Percentiles rank a stretch among this genome's conserved stretches.
phyloP scores from a whole-genome alignment of 2,797 vertebrate species.

The Rhincodon typus region DNA sequence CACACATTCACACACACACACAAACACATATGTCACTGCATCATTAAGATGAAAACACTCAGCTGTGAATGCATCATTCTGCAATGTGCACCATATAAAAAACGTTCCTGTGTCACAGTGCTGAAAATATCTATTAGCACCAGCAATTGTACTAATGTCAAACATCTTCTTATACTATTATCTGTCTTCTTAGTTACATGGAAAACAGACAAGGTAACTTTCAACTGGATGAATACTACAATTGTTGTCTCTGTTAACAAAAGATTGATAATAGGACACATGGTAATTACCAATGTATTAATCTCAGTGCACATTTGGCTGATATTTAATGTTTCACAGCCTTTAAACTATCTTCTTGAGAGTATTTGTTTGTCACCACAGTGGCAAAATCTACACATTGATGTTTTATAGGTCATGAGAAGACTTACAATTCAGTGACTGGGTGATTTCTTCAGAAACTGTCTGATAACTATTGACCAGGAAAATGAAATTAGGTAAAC shows the following conservation, averaged over 20 bases:
- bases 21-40: background rate
- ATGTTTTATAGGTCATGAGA: background rate
- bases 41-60: background rate
- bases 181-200: background rate
- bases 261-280: background rate
- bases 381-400: background rate
- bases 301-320: background rate
- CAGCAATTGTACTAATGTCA: background rate
- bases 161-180: background rate
- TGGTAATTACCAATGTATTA: background rate
- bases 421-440: background rate
- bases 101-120: background rate
- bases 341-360: background rate
- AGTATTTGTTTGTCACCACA: background rate
- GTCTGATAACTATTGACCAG: too few relatives aligned
- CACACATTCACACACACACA: too few relatives aligned
- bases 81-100: background rate
- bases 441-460: background rate
- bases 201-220: constrained; percentile 7
- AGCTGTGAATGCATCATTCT: background rate
- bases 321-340: background rate
- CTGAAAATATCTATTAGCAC: background rate
- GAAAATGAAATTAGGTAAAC: background rate
- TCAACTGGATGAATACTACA: background rate
- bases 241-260: background rate